phyloP scores from a whole-genome alignment of 2,797 vertebrate species.

The Neomorphus geoffroyi region DNA sequence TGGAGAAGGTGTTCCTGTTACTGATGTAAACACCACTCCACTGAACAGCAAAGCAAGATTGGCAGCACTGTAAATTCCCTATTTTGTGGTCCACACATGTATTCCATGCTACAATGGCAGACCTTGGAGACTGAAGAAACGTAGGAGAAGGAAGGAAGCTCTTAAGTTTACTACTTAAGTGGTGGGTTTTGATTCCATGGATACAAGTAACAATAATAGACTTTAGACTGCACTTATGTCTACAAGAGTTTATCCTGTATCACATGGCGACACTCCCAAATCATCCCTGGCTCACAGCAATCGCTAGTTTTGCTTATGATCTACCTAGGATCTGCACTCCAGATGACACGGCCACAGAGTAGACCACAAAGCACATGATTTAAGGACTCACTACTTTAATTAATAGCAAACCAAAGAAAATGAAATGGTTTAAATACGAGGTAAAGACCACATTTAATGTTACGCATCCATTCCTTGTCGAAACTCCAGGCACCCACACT shows the following conservation, averaged over 20 bases:
- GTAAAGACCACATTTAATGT: neutral
- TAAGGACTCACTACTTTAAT: neutral
- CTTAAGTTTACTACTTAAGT: no score
- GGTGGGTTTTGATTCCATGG: neutral
- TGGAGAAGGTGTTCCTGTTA: neutral
- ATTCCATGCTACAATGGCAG: rapidly evolving
- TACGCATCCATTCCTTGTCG: neutral
- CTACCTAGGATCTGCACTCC: neutral
- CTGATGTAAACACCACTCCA: neutral
- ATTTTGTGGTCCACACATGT: neutral
- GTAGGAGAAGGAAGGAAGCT: neutral
- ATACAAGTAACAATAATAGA: neutral
- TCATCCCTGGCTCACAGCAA: neutral
- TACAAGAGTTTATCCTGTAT: neutral
- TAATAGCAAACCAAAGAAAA: neutral
- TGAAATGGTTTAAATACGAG: neutral
- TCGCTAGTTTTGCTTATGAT: neutral
- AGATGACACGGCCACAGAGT: neutral
- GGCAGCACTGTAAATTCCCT: neutral
- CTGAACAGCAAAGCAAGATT: neutral
- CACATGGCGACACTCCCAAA: neutral
- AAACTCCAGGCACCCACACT: neutral
- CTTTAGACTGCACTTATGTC: rapidly evolving
- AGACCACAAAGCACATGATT: neutral
- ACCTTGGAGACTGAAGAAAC: neutral